phyloP scores from a whole-genome alignment of 2,113 vertebrate species.

The Vulpes lagopus region DNA sequence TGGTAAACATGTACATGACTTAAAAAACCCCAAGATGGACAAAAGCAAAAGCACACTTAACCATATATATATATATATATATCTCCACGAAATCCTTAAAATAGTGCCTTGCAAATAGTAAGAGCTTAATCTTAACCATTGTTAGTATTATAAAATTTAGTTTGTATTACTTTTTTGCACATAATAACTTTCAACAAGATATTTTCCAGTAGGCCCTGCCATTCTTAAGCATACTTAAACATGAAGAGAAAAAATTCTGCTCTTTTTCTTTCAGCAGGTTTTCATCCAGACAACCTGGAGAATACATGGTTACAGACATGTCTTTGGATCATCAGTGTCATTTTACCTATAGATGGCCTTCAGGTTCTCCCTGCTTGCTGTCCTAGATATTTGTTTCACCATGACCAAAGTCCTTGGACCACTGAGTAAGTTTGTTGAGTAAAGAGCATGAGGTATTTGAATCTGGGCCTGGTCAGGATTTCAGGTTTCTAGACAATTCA shows the following conservation, averaged over 20 bases:
- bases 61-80: background rate
- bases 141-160: background rate
- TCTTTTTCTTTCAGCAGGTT: background rate
- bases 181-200: background rate
- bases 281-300: background rate
- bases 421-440: background rate
- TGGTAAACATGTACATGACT: background rate
- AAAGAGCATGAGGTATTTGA: background rate
- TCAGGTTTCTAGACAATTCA: background rate
- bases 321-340: background rate
- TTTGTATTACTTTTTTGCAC: constrained; percentile 42
- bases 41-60: background rate
- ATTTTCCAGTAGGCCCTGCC: background rate
- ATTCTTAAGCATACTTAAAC: background rate
- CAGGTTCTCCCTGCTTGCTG: background rate
- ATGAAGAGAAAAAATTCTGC: background rate
- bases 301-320: background rate
- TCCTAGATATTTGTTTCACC: background rate
- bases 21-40: background rate
- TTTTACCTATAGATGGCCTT: background rate
- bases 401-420: background rate
- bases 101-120: background rate
- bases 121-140: background rate
- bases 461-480: background rate
- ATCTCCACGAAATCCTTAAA: background rate